phyloP scores from a whole-genome alignment of 2,113 vertebrate genomes.

The Petroica traversi region DNA sequence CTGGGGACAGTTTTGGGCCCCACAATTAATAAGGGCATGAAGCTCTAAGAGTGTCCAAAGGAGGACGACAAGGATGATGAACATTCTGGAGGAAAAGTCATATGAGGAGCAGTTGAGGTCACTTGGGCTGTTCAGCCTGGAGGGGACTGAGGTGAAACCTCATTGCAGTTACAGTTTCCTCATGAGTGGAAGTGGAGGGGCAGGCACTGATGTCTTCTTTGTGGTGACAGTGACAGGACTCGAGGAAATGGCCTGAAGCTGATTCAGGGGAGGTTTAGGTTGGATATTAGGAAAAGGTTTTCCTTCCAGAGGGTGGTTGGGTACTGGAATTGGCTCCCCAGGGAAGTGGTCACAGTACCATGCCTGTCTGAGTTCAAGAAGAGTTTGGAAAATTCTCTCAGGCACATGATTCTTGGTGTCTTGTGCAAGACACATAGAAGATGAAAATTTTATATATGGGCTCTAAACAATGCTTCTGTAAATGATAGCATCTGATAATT shows the following conservation, averaged over 20 bases:
- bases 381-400: neutral
- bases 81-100: neutral
- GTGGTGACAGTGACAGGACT: neutral
- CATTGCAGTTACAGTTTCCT: neutral
- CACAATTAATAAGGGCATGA: neutral
- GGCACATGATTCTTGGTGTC: neutral
- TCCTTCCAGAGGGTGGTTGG: neutral
- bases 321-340: neutral
- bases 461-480: neutral
- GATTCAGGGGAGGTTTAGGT: neutral
- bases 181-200: neutral
- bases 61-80: neutral
- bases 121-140: neutral
- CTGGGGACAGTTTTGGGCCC: rapidly evolving
- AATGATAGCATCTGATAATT: neutral
- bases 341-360: neutral
- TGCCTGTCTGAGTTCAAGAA: neutral
- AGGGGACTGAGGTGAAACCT: neutral
- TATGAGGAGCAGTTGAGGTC: neutral
- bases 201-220: neutral
- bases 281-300: neutral
- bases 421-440: neutral
- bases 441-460: neutral
- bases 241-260: rapidly evolving
- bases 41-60: neutral